Evolutionary conservation across 1,140 invertebrate species (phyloP).

Genomic region (Campodea augens): DNA sequence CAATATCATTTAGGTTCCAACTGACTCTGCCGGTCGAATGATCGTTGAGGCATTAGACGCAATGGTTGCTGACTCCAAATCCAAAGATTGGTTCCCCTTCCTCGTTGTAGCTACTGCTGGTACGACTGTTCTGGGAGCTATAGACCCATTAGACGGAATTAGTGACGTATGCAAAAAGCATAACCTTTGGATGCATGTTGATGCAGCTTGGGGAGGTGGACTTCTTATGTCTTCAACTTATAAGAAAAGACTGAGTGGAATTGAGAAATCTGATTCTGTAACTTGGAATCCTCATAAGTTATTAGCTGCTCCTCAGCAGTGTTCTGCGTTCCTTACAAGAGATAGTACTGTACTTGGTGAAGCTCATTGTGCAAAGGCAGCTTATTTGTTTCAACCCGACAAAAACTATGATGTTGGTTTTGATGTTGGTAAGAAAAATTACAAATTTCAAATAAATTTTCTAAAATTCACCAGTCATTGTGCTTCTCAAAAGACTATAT

Average conservation of each 20-base stretch:
- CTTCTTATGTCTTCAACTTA: constrained; percentile 66
- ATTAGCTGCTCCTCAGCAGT: constrained; percentile 72
- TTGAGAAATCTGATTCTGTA: constrained; percentile 66
- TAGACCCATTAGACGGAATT: constrained; percentile 66
- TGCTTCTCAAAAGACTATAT: too few species aligned
- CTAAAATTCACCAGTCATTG: too few species aligned
- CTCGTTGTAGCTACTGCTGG: constrained; percentile 16
- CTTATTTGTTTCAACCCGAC: constrained; percentile 87
- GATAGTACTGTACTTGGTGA: constrained; percentile 35
- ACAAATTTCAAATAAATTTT: too few species aligned
- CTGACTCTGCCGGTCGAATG: too few species aligned
- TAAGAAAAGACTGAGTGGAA: constrained; percentile 51
- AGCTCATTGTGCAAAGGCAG: constrained; percentile 46
- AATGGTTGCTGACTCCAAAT: too few species aligned
- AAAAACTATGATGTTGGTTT: constrained; percentile 86
- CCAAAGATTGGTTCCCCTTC: constrained; percentile 17
- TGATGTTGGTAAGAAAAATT: too few species aligned
- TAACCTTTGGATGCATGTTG: constrained; percentile 83
- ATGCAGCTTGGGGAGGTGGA: constrained; percentile 88
- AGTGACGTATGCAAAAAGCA: constrained; percentile 62
- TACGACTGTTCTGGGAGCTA: constrained; percentile 51
- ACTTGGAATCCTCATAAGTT: constrained; percentile 91
- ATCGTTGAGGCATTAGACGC: too few species aligned
- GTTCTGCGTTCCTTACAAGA: constrained; percentile 59
- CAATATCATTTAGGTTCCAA: too few species aligned